Evolutionary conservation across 2,113 vertebrate species (phyloP), one percentile per base, ranked within the genome.

Genomic region (Noctilio leporinus): DNA sequence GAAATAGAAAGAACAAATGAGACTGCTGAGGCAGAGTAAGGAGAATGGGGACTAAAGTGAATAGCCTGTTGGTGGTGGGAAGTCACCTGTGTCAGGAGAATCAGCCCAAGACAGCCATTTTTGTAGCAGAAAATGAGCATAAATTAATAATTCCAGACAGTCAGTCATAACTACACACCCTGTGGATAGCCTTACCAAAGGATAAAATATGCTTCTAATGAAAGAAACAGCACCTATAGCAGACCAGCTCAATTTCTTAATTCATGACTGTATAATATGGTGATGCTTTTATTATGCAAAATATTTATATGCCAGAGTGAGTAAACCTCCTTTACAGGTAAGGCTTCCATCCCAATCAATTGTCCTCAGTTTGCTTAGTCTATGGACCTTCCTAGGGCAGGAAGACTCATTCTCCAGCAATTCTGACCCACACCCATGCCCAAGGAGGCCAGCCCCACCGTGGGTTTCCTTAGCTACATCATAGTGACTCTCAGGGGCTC

Each of bases 241-340:
- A n/a, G 75, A 28, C 38, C 30, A 15, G 57, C 91, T 78, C 77
- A 59, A 22, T 53, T 24, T 20, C 53, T 80, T 53, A 53, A 88
- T 49, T 82, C 72, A 72, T 69, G 57, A 57, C 57, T 80, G 59
- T 91, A 83, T 82, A 86, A 72, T 70, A 70, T 75, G 78, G 49
- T 70, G 84, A 83, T 47, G 47, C 64, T 81, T 93, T 70, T 47
- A 33, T 86, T 75, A 30, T 43, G 80, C 78, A 70, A 69, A 92
- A 17, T 26, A 43, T 35, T 96, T 93, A 43, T 92, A 88, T 94
- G 55, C 40, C 78, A 67, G 80, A 67, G 35, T 81, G 80, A 96
- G 86, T 91, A 89, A 89, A 94, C 22, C 65, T 47, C 12, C 47
- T n/a, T 5, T 24, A 15, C 47, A 75, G 80, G 78, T 72, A 69